These are phyloP conservation scores for Nothura maculosa DNA, from an alignment of 2,797 vertebrate genomes.

Conservation along the genomic window DNA sequence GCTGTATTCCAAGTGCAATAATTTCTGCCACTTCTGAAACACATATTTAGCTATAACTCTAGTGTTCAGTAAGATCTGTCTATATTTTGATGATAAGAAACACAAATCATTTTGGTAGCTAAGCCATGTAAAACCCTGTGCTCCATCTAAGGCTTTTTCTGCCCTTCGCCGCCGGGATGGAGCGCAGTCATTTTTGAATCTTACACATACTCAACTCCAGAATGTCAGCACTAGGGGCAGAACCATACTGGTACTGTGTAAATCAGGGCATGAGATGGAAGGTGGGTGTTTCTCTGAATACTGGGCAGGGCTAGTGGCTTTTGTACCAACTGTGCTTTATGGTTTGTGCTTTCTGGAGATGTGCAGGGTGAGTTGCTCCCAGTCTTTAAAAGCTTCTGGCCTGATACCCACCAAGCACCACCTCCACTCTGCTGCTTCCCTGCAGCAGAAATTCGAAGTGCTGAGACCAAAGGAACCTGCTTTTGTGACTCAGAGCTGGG, in stretches of 20 bases:
- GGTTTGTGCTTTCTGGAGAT: not conserved
- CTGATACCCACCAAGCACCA: not conserved
- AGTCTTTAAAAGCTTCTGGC: not conserved
- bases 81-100: not conserved
- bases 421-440: not conserved
- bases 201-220: rapidly evolving
- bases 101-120: not conserved
- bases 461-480: not conserved
- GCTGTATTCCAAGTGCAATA: not conserved
- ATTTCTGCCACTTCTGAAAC: not conserved
- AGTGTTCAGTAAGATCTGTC: not conserved
- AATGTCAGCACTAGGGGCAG: rapidly evolving
- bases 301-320: not conserved
- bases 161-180: not conserved
- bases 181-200: rapidly evolving
- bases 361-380: not conserved
- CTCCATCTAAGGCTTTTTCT: not conserved
- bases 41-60: not conserved
- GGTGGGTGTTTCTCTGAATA: not conserved
- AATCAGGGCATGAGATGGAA: not conserved
- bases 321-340: not conserved
- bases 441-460: not conserved
- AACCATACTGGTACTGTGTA: not conserved
- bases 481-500: not conserved
- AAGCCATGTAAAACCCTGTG: not conserved